Evolutionary conservation across 2,797 vertebrate genomes (phyloP).

Genomic region (Sebastes cheni): DNA sequence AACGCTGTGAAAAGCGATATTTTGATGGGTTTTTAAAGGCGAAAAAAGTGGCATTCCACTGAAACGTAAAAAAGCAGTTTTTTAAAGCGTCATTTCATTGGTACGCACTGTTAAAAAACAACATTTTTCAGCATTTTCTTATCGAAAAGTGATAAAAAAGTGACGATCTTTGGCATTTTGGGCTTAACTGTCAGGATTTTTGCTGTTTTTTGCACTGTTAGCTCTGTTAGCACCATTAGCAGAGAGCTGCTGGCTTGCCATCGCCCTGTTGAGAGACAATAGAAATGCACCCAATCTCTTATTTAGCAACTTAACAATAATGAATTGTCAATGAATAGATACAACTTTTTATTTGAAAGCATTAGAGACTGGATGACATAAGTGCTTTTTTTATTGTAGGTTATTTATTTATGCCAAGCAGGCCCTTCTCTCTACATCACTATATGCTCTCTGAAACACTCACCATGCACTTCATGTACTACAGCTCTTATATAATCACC

Average conservation of each 20-base stretch:
- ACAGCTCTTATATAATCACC: constrained; percentile 39
- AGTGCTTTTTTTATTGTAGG: not conserved
- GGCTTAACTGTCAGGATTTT: too few relatives aligned
- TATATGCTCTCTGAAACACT: constrained; percentile 1
- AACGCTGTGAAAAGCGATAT: rapidly evolving
- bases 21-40: too few relatives aligned
- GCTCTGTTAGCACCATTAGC: not conserved
- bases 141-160: too few relatives aligned
- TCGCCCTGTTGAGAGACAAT: not conserved
- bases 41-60: too few relatives aligned
- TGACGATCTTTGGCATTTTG: too few relatives aligned
- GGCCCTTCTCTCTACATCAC: not conserved
- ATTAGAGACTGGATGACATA: not conserved
- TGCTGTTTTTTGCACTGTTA: rapidly evolving
- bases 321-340: not conserved
- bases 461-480: constrained; percentile 14
- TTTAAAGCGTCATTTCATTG: too few relatives aligned
- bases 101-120: rapidly evolving
- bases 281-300: not conserved
- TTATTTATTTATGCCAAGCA: constrained; percentile 18
- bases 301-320: not conserved
- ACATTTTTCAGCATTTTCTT: too few relatives aligned
- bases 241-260: not conserved
- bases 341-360: not conserved
- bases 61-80: rapidly evolving